Evolutionary conservation across 2,888 invertebrate genomes (phyloP), one percentile per base, ranked within the genome.

Genomic region (Onthophagus sagittarius): DNA sequence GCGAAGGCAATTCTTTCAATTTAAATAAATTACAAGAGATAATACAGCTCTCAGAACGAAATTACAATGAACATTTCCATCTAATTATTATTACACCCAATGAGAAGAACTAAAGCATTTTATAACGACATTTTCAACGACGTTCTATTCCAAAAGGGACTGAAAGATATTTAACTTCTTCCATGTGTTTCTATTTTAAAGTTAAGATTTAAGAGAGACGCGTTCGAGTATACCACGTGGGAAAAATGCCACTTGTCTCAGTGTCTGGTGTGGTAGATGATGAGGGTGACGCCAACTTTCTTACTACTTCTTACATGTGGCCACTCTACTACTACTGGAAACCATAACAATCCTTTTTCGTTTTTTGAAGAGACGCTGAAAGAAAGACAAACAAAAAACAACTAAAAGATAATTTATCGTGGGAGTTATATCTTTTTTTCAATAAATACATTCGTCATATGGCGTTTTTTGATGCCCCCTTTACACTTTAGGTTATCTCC

Each of bases 401-500:
- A 7, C n/a, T 7, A 67, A 15, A 13, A 23, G 67, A 67, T 67
- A 67, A 67, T 31, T 67, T 31, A 67, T 67, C 67, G 67, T 67
- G 67, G 67, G 67, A 67, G 67, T 31, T 53, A 53, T 53, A 9
- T 53, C 11, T 53, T 53, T 53, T 11, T 9, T 53, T 23, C 23
- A 23, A 23, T 23, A 23, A 53, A 11, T 53, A 11, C 39, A 53
- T 53, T 53, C 39, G 39, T 53, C 39, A 53, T 53, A 53, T 53
- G 39, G 39, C 39, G 5, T 53, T 23, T 23, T 23, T 23, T 53
- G 39, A 53, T 53, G 39, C 39, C 39, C 39, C 11, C 39, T 53
- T 2, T 53, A 53, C 9, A 7, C 39, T 7, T 53, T 53, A 53
- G 39, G 39, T 53, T 53, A 53, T 53, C 39, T 53, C 23, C 6